Base-by-base conservation (phyloP, 2,113 vertebrate genomes). In the Onychostruthus taczanowskii region DNA sequence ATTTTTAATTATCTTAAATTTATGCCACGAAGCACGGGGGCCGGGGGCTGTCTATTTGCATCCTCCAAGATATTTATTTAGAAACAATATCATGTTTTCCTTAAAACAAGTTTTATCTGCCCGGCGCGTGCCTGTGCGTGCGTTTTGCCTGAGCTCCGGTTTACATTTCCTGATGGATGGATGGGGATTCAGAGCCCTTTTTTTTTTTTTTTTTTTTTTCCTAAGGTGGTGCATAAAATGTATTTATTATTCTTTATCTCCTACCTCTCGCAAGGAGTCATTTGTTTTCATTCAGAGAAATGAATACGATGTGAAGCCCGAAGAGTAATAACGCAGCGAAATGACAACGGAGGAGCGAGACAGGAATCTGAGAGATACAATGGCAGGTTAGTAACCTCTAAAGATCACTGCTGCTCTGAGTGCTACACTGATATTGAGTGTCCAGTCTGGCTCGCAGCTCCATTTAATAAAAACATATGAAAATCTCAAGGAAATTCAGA, bases 181-280 rank as follows among this genome's bases (percentile, higher is more conserved):
- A 95, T 91, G 86, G 55, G 83, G 94, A 96, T 90, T 94, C 94
- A 85, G 89, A 96, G 79, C 82, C 93, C 83, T 76, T 83, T 83
- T 86, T 94, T 87, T 68, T 83, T 81, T 63, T 85, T 94, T 73
- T 74, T 83, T 85, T 95, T 90, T 68, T 84, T 84, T 95, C 87
- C 76, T 91, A 96, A 97, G 93, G 95, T 96, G 90, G 96, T 95
- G 95, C 97, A 97, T 96, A 96, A 98, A 98, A 97, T 74, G 91
- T 97, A 96, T 98, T 98, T 98, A 98, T 98, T 98, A 97, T 97
- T 95, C 97, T 97, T 98, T 98, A 98, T 98, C 97, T 98, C 92
- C 93, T 95, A 89, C 94, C 93, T 97, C 70, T 95, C 82, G 79
- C 93, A 76, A 92, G 90, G 78, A 92, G 84, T 97, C 97, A 96